phyloP scores from a whole-genome alignment of 1,140 invertebrate genomes.

The Penaeus vannamei region DNA sequence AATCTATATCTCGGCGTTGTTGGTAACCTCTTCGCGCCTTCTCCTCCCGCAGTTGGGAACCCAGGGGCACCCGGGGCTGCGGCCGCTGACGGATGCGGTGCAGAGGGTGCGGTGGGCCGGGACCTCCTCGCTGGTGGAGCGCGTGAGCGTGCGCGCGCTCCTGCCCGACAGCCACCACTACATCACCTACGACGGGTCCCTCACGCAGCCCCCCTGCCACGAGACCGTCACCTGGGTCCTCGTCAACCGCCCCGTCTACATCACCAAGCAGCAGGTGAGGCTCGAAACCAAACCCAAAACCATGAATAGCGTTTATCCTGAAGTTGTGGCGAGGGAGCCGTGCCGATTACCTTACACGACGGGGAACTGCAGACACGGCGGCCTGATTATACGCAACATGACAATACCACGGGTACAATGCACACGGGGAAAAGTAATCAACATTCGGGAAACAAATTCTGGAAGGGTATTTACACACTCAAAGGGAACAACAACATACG shows the following conservation, averaged over 20 bases:
- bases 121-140: slow-evolving; percentile 84
- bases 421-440: no score
- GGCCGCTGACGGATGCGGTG: slow-evolving; percentile 88
- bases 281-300: background rate
- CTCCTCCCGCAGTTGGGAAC: slow-evolving; percentile 70
- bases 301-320: no score
- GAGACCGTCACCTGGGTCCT: slow-evolving; percentile 96
- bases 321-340: no score
- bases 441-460: no score
- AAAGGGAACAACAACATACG: no score
- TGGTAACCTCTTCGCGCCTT: background rate
- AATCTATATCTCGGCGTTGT: background rate
- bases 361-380: no score
- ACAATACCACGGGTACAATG: no score
- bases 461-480: no score
- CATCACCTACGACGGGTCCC: slow-evolving; percentile 98
- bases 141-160: slow-evolving; percentile 86
- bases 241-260: slow-evolving; percentile 96
- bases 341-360: no score
- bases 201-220: slow-evolving; percentile 94
- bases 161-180: slow-evolving; percentile 94
- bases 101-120: slow-evolving; percentile 87
- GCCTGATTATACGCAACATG: no score
- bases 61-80: slow-evolving; percentile 80
- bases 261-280: slow-evolving; percentile 81